Evolutionary conservation across 2,797 vertebrate genomes (phyloP).

Genomic region (Gymnodraco acuticeps): DNA sequence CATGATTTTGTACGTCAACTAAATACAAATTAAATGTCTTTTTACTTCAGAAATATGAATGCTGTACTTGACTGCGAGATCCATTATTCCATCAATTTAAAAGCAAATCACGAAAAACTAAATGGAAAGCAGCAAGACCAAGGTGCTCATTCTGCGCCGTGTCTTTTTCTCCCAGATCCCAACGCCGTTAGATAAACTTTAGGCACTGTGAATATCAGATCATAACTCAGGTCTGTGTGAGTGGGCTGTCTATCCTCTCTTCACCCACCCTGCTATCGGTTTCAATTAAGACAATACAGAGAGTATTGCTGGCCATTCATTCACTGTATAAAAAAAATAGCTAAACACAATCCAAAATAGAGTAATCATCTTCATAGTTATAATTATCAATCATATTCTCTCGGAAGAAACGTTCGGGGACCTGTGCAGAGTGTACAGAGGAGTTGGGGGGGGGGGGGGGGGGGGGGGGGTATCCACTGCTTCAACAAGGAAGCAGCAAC

Average conservation of each 20-base stretch:
- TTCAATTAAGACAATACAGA: constrained; percentile 73
- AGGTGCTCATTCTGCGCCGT: constrained; percentile 53
- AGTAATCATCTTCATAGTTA: constrained; percentile 72
- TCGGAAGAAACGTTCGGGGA: constrained; percentile 61
- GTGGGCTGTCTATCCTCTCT: constrained; percentile 46
- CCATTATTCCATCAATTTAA: constrained; percentile 29
- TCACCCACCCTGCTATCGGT: constrained; percentile 36
- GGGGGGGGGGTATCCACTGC: too few relatives aligned
- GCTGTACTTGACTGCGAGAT: constrained; percentile 32
- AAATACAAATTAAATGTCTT: constrained; percentile 29
- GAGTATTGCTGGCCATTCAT: constrained; percentile 70
- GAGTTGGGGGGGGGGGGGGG: constrained; percentile 25
- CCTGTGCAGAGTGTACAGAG: constrained; percentile 73
- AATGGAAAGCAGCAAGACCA: constrained; percentile 73
- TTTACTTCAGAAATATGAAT: constrained; percentile 18
- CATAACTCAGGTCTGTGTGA: constrained; percentile 40
- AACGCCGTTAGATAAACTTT: constrained; percentile 63
- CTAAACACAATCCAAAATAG: constrained; percentile 79
- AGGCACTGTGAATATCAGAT: constrained; percentile 83
- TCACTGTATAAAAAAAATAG: constrained; percentile 75
- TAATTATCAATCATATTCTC: constrained; percentile 62
- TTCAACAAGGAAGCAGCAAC: constrained; percentile 42
- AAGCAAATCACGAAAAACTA: constrained; percentile 33
- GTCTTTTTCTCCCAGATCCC: constrained; percentile 58
- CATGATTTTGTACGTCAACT: constrained; percentile 24